Conservation (phyloP, 2,797 vertebrate genomes). For the Urocyon cinereoargenteus region DNA sequence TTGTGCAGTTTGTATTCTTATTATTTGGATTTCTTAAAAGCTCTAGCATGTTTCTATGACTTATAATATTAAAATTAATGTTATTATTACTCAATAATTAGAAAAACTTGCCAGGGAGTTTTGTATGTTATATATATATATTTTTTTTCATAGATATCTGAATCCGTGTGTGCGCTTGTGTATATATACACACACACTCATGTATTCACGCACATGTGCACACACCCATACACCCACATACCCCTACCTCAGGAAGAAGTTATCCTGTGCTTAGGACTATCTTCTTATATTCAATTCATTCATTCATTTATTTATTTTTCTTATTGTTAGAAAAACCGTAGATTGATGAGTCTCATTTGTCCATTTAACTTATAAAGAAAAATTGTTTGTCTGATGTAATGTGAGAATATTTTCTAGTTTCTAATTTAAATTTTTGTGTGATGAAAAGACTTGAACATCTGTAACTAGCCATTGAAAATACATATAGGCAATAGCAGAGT, state of each 20-base stretch:
- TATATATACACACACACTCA: not conserved
- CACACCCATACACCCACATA: not conserved
- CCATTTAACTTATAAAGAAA: conserved; percentile 12
- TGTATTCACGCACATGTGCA: no score
- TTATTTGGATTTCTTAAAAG: conserved; percentile 25
- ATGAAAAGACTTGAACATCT: conserved; percentile 29
- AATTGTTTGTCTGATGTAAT: not conserved
- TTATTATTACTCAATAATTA: not conserved
- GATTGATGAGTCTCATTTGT: not conserved
- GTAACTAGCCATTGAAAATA: conserved; percentile 10
- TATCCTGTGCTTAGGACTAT: conserved; percentile 13
- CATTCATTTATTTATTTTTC: not conserved
- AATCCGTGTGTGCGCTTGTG: rapidly evolving
- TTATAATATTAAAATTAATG: conserved; percentile 35
- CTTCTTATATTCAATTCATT: not conserved
- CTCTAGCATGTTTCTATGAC: not conserved
- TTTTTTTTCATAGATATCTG: not conserved
- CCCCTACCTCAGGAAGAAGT: not conserved
- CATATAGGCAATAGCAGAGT: not conserved
- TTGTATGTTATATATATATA: not conserved
- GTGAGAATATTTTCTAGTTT: conserved; percentile 40
- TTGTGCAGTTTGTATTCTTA: not conserved
- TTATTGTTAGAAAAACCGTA: not conserved
- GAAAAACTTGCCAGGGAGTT: not conserved
- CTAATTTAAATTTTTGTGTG: conserved; percentile 33